These are phyloP conservation scores for Entomyzon cyanotis DNA, from an alignment of 2,113 vertebrate genomes.

Conservation along the genomic window DNA sequence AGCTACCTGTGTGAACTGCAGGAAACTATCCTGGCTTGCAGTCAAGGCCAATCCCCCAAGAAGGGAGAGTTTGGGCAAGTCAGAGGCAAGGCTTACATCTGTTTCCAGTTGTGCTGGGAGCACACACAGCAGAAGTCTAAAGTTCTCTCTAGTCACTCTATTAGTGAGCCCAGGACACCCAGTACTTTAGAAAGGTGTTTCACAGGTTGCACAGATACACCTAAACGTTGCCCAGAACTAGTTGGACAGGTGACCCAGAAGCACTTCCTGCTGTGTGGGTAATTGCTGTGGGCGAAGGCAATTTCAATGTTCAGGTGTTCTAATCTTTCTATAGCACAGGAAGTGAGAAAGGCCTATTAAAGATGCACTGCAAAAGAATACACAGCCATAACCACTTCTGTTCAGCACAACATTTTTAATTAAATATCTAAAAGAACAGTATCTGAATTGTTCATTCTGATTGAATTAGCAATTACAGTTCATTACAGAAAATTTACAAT, in stretches of 20 bases:
- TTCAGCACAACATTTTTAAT: not conserved
- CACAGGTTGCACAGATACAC: not conserved
- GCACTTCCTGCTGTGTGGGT: not conserved
- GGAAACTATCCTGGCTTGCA: not conserved
- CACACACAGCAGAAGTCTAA: not conserved
- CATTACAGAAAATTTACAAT: not conserved
- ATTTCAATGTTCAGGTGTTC: not conserved
- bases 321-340: not conserved
- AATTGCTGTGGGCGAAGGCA: not conserved
- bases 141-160: not conserved
- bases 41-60: not conserved
- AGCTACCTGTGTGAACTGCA: accelerated
- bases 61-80: not conserved
- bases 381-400: not conserved
- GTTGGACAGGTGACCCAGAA: not conserved
- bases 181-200: not conserved
- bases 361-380: not conserved
- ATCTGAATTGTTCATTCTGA: not conserved
- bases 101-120: not conserved
- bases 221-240: not conserved
- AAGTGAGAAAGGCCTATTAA: not conserved
- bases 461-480: not conserved
- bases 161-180: accelerated
- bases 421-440: not conserved
- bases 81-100: not conserved